Evolutionary conservation across 1,140 invertebrate genomes (phyloP), one percentile per base, ranked within the genome.

Genomic region (Maconellicoccus hirsutus): DNA sequence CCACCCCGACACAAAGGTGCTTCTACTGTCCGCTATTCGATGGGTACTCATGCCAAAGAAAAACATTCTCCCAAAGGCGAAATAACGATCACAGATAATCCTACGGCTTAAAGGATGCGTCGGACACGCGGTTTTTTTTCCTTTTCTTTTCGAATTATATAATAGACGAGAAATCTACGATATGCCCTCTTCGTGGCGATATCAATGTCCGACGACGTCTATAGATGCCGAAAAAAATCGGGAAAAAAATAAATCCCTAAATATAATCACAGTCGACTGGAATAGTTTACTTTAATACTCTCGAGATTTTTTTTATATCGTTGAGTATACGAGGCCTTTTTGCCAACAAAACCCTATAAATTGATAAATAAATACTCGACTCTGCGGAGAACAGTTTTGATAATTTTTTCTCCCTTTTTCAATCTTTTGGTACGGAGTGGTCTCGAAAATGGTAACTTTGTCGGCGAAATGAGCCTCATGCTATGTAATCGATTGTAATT

Each of bases 201-300:
- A 38, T 19, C 59, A 61, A 10, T 19, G 14, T 61, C 59, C 59
- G 21, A 22, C 21, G 14, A n/a, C n/a, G n/a, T n/a, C n/a, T 61
- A 7, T 22, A 61, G 4, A 10, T 61, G 4, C 59, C 59, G 59
- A 61, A 22, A 61, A 61, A 61, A 61, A 22, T 19, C n/a, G n/a
- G n/a, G n/a, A n/a, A n/a, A 61, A 61, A 8, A 61, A 61, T 61
- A 61, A 61, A 61, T 61, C 59, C 21, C 59, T 19, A 61, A 61
- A 61, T 61, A 61, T 61, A 61, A 61, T 61, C 59, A 22, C 59
- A 61, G 59, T 61, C 59, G 6, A 61, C 21, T 61, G n/a, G 59
- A 61, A 61, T 61, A 61, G 59, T 61, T 61, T 61, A 22, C 59
- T 61, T 19, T 19, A 61, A 61, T 61, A 61, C 59, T 61, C 59